These are phyloP conservation scores for Petrophora chlorosata DNA, from an alignment of 2,888 invertebrate genomes.

Conservation along the genomic window DNA sequence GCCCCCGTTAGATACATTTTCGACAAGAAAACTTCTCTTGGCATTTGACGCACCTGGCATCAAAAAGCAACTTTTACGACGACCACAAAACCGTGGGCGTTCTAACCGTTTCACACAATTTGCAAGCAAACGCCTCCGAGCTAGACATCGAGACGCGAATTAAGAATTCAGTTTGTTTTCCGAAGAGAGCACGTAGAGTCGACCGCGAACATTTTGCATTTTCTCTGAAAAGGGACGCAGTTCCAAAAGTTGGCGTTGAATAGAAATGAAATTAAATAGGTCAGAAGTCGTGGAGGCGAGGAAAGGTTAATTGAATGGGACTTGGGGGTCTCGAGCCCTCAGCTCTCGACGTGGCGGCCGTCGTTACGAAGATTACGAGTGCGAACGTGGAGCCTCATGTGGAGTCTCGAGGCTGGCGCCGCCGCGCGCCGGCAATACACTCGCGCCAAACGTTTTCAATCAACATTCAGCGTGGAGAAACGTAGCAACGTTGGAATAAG, in stretches of 20 bases:
- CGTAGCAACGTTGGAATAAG: too few species aligned
- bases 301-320: conserved; percentile 69
- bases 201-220: conserved; percentile 28
- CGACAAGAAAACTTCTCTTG: neutral
- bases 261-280: conserved; percentile 62
- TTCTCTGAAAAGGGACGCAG: conserved; percentile 20
- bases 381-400: conserved; percentile 15
- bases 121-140: conserved; percentile 17
- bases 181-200: conserved; percentile 10
- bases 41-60: neutral
- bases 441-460: conserved; percentile 47
- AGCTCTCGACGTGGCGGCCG: conserved; percentile 26
- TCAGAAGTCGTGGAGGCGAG: conserved; percentile 52
- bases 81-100: conserved; percentile 1
- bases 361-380: conserved; percentile 46
- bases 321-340: conserved; percentile 38
- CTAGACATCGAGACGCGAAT: conserved; percentile 16
- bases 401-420: too few species aligned
- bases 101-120: conserved; percentile 21
- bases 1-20: neutral
- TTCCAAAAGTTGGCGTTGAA: conserved; percentile 42
- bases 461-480: conserved; percentile 37
- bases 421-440: conserved; percentile 20
- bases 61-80: neutral
- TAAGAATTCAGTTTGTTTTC: conserved; percentile 26